Evolutionary conservation across 2,113 vertebrate genomes (phyloP), one percentile per base, ranked within the genome.

Genomic region (Phylloscopus whistleri): DNA sequence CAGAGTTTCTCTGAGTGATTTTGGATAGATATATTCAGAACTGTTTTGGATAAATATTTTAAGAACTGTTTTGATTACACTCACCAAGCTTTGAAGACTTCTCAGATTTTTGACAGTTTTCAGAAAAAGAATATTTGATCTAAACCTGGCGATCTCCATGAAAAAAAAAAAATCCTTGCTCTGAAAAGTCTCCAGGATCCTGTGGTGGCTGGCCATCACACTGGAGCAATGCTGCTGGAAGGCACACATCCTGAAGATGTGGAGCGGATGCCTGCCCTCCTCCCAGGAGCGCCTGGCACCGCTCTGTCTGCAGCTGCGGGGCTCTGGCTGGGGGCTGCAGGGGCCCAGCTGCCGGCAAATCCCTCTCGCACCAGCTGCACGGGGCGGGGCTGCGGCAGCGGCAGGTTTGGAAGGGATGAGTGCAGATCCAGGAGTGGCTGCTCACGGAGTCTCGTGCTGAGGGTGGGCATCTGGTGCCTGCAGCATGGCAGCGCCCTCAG

Each of bases 231-330:
- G 83, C 33, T 41, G 23, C 51, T 56, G 84, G 59, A 73, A 69
- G 60, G 63, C 7, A 28, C 0, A 0, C 28, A 52, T 91, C 39
- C 48, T 1, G 0, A 16, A 30, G 56, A 48, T 33, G 14, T 12
- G 16, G 9, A 13, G 41, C 0, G 0, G 48, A 7, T 3, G 5
- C 37, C 44, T 69, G 10, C 26, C 5, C 41, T 51, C 7, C 16
- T 70, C 31, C 26, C 39, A 22, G 62, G 28, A 55, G 55, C 0
- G 0, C 24, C 26, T 0, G 0, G 75, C 75, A 60, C 41, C 2
- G 0, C 37, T 64, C 37, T 49, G 10, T 62, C 75, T 90, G 82
- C 30, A 64, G 11, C 39, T 9, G 22, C 0, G 0, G 60, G 35
- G 19, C 48, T 33, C 19, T 52, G 0, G 1, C 82, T 44, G 41